Conservation (phyloP, 2,113 vertebrate species). For the Rhea americana region DNA sequence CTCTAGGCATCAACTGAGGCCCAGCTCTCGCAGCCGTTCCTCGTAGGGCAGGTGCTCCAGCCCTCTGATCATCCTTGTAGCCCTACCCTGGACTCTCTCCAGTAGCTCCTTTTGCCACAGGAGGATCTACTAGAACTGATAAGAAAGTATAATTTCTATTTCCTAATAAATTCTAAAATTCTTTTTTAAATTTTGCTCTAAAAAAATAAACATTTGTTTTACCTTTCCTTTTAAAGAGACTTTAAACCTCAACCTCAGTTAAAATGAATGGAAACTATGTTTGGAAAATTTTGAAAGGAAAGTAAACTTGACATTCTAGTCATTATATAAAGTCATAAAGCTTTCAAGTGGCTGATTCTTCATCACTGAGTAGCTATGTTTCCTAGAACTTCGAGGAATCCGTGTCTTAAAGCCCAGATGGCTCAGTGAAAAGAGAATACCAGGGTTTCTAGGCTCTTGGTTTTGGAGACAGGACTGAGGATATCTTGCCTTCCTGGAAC, state of each 20-base stretch:
- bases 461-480: neutral
- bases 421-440: neutral
- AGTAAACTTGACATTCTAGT: neutral
- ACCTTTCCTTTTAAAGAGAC: neutral
- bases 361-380: neutral
- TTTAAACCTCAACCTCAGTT: neutral
- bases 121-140: neutral
- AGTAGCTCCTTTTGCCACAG: neutral
- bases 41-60: no score
- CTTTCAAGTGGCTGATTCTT: neutral
- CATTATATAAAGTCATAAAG: neutral
- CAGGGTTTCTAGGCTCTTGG: neutral
- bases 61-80: no score
- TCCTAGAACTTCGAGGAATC: neutral
- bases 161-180: fast-evolving
- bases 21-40: no score
- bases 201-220: neutral
- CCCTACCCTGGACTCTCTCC: no score
- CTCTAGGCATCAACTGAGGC: neutral
- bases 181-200: neutral
- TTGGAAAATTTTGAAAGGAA: neutral
- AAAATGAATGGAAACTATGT: neutral
- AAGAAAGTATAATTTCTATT: neutral
- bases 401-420: neutral
- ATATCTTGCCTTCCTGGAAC: slow-evolving; percentile 10